These are phyloP conservation scores for Sebastes iracundus DNA, from an alignment of 2,797 vertebrate species.

Conservation along the genomic window DNA sequence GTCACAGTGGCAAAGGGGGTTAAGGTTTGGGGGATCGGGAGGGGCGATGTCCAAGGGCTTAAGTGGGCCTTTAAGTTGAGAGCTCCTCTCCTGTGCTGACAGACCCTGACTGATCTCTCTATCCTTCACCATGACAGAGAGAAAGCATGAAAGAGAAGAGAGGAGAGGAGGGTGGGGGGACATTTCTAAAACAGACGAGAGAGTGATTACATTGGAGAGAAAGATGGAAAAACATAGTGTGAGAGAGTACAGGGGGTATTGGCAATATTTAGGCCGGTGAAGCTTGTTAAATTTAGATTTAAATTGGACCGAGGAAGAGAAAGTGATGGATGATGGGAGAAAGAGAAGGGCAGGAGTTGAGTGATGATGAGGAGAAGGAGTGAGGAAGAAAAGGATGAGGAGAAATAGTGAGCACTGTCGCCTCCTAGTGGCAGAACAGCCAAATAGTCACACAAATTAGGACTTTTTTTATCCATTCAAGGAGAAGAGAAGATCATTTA, in stretches of 20 bases:
- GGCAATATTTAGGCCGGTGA: too few relatives aligned
- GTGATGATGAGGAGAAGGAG: background rate
- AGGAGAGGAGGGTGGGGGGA: too few relatives aligned
- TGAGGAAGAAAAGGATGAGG: background rate
- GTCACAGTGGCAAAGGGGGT: slow-evolving; percentile 29
- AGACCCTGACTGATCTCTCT: slow-evolving; percentile 42
- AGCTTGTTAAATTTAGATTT: background rate
- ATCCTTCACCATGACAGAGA: slow-evolving; percentile 26
- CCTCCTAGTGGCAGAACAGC: slow-evolving; percentile 55
- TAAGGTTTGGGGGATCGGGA: slow-evolving; percentile 1
- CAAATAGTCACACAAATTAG: background rate
- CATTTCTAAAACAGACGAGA: background rate
- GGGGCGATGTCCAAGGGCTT: slow-evolving; percentile 47
- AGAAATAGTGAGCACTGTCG: slow-evolving; percentile 19
- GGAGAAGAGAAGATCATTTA: background rate
- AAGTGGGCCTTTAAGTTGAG: slow-evolving; percentile 59
- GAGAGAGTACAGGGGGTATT: background rate
- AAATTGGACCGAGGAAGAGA: background rate
- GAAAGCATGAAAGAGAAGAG: background rate
- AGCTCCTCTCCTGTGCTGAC: slow-evolving; percentile 40
- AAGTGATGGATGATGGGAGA: background rate
- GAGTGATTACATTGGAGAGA: background rate
- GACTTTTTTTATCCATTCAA: background rate
- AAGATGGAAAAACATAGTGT: background rate
- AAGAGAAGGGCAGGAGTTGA: background rate